Evolutionary conservation across 2,113 vertebrate genomes (phyloP).

Genomic region (Ifrita kowaldi): DNA sequence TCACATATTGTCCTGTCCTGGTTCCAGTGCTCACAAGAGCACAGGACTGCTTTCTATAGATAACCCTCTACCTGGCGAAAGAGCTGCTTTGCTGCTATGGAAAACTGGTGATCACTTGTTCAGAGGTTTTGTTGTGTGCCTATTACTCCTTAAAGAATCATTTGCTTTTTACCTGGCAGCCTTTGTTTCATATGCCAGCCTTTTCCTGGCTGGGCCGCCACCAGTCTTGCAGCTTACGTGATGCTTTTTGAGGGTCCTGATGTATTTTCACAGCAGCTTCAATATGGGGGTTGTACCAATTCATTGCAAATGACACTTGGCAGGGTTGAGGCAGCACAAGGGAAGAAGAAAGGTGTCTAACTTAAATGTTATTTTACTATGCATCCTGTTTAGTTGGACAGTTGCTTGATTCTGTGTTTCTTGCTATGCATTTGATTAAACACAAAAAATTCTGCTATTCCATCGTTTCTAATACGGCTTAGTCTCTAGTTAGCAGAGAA

Average conservation of each 20-base stretch:
- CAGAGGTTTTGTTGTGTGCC: accelerated
- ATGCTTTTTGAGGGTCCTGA: not conserved
- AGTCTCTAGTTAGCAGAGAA: not conserved
- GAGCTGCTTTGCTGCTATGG: not conserved
- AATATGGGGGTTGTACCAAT: not conserved
- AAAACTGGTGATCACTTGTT: not conserved
- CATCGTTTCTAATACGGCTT: not conserved
- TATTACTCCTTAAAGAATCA: not conserved
- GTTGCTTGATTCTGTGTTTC: not conserved
- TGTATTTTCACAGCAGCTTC: not conserved
- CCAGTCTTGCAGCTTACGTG: not conserved
- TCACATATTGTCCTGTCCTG: not conserved
- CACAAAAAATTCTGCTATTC: not conserved
- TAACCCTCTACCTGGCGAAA: not conserved
- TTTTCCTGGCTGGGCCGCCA: not conserved
- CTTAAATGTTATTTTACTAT: not conserved
- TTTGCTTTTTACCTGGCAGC: not conserved
- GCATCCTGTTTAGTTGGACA: not conserved
- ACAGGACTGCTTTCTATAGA: not conserved
- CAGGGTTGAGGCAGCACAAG: not conserved
- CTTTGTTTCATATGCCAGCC: not conserved
- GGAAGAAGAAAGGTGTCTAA: not conserved
- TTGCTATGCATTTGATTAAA: not conserved
- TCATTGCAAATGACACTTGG: not conserved
- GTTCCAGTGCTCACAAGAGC: not conserved